Base-by-base conservation (phyloP, 2,113 vertebrate genomes). In the Mionectes macconnelli region DNA sequence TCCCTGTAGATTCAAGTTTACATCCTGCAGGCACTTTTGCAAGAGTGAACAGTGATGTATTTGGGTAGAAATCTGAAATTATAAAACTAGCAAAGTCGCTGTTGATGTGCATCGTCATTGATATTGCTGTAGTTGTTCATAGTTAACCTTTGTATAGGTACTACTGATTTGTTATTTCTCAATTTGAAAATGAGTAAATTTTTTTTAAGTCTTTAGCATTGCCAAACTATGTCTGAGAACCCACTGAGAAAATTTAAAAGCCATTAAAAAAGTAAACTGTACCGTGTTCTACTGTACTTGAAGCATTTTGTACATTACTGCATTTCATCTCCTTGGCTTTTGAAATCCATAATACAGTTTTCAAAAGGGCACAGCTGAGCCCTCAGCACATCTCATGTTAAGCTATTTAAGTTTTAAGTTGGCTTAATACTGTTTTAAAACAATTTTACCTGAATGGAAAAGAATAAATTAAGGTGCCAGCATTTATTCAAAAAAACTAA, bases 1-100 rank as follows among this genome's bases (percentile, higher is more conserved):
- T 93, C 90, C 86, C 69, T 39, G 70, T 15, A 77, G 92, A 33
- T 93, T 74, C 64, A 47, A 53, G 55, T 83, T 90, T 82, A 93
- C 89, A 95, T 96, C 89, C 96, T 94, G 84, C 90, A 87, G 81
- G 60, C 74, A 77, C 40, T 79, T 76, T n/a, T 60, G 72, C 40
- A 77, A 23, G 40, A 49, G 49, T 4, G 67, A 42, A 2, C 31
- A 76, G 42, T 52, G 68, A 42, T 0, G 16, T 27, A 67, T 90
- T 90, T 47, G 63, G 63, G 42, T 35, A 35, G 45, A 87, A 92
- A 83, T n/a, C 37, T n/a, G 57, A 66, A 83, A 60, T 81, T 20
- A 66, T 33, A 45, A 33, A 82, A 42, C 31, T 50, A 45, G 47
- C 55, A 70, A 90, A 86, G 47, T 1, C 44, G 50, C 49, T 40